Conservation (phyloP, 1,140 invertebrate species). For the Euborellia annulipes region DNA sequence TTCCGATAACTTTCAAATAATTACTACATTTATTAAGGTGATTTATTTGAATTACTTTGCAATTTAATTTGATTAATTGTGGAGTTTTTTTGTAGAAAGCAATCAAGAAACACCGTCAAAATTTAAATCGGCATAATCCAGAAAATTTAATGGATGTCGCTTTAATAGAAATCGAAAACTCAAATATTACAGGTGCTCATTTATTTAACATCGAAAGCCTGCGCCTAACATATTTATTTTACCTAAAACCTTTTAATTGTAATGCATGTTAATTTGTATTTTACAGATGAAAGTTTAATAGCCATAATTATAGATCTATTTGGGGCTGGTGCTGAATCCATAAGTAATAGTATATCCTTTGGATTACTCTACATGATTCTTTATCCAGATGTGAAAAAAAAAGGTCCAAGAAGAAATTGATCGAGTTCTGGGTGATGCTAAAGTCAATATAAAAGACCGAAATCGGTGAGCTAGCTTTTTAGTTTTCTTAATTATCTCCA, state of each 20-base stretch:
- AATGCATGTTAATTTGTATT: too few relatives aligned
- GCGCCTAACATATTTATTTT: too few relatives aligned
- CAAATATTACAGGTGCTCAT: slow-evolving; percentile 16
- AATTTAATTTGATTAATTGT: not conserved
- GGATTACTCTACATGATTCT: slow-evolving; percentile 44
- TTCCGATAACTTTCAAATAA: too few relatives aligned
- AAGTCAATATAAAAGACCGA: too few relatives aligned
- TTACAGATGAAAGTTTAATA: slow-evolving; percentile 43
- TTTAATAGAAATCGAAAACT: slow-evolving; percentile 32
- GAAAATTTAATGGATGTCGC: slow-evolving; percentile 55
- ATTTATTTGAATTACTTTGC: not conserved
- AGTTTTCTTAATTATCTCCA: too few relatives aligned
- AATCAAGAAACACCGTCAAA: slow-evolving; percentile 38
- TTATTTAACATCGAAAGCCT: too few relatives aligned
- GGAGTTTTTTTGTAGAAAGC: slow-evolving; percentile 26
- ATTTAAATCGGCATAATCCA: slow-evolving; percentile 31
- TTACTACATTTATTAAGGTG: not conserved
- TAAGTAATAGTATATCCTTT: slow-evolving; percentile 43
- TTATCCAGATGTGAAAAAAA: slow-evolving; percentile 44
- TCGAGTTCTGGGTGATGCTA: slow-evolving; percentile 34
- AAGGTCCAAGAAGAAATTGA: slow-evolving; percentile 53
- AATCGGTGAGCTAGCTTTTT: too few relatives aligned
- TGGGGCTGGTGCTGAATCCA: slow-evolving; percentile 52
- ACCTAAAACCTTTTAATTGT: too few relatives aligned
- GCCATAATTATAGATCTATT: slow-evolving; percentile 51